Percentiles rank a stretch among this genome's conserved stretches.
These are phyloP conservation scores for Temnothorax ravouxi DNA, from an alignment of 2,888 invertebrate species.

Conservation along the genomic window DNA sequence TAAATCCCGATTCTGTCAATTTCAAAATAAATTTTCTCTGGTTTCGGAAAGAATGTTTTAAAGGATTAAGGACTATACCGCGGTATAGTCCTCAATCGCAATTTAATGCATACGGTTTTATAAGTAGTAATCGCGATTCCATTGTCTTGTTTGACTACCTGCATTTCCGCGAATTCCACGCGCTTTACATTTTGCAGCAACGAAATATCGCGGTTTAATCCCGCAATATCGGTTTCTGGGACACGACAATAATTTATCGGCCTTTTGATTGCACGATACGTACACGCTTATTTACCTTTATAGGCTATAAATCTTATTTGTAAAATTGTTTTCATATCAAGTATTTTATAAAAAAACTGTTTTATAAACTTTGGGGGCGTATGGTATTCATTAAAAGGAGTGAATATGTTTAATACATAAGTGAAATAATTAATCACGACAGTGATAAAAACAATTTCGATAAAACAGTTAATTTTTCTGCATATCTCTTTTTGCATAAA, in stretches of 20 bases:
- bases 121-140: not conserved
- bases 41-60: not conserved
- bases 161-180: not conserved
- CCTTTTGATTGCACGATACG: not conserved
- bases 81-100: not conserved
- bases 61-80: not conserved
- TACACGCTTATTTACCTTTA: not conserved
- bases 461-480: not conserved
- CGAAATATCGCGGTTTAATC: not conserved
- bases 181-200: not conserved
- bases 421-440: not conserved
- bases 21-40: not conserved
- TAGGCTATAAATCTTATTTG: not conserved
- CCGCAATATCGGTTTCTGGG: constrained; percentile 10
- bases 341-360: not conserved
- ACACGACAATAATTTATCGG: not conserved
- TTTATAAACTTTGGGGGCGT: not conserved
- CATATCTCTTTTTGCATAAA: not conserved
- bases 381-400: not conserved
- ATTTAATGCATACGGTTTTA: not conserved
- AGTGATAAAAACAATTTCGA: not conserved
- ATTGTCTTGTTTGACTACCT: not conserved
- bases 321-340: not conserved
- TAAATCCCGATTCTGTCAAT: not conserved
- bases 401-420: not conserved